Evolutionary conservation across 2,888 invertebrate species (phyloP), one percentile per base, ranked within the genome.

Genomic region (Erannis defoliaria): DNA sequence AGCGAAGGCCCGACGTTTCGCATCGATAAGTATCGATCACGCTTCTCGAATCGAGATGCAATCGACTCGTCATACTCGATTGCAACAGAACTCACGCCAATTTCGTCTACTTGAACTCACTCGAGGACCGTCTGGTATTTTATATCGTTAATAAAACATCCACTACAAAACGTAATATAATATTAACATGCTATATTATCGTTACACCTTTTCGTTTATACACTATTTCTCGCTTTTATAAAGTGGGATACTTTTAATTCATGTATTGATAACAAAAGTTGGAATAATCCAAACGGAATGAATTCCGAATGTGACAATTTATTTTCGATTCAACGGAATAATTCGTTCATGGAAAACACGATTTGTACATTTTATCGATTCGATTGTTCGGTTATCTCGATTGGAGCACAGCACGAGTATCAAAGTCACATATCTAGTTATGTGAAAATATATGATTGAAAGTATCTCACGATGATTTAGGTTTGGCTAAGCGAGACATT

Each of bases 91-190:
- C 40, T 69, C 68, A 46, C 65, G 68, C 73, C 67, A 66, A 65
- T 65, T 62, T 67, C 42, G 19, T 67, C 64, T 62, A 72, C 74
- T 67, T 70, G 64, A 71, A 72, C 61, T 71, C 72, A 67, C 71
- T 67, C 70, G 64, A 75, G 71, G 58, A 74, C 70, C 74, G 72
- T 63, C 71, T 64, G 62, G 70, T 78, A 80, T 80, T 72, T 71
- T 77, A 61, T 79, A 76, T 79, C 76, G 76, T 84, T 74, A 82
- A 81, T 85, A 83, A 86, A 88, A 90, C 82, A 83, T 88, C 80
- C 77, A 85, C 89, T 89, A 90, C 88, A 84, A 89, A 90, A 89
- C 87, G 81, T 87, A 89, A 84, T 86, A 85, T 82, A 84, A 86
- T 86, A 83, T 82, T 84, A 81, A 84, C 76, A 75, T 72, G 71